phyloP scores from a whole-genome alignment of 2,888 invertebrate genomes.

The Chrysotoxum bicinctum region DNA sequence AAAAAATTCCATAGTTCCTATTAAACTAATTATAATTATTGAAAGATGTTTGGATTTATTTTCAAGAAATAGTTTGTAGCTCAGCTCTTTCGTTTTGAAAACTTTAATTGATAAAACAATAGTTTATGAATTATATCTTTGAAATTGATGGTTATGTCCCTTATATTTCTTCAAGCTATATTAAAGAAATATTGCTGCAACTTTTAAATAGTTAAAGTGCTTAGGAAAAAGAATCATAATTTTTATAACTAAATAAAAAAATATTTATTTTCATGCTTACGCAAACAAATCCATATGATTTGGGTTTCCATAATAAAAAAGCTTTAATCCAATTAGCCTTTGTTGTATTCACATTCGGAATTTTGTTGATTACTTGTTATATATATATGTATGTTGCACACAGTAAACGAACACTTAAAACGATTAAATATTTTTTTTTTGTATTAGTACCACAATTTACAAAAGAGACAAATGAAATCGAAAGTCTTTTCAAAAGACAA shows the following conservation, averaged over 20 bases:
- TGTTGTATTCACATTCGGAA: constrained; percentile 45
- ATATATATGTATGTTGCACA: neutral
- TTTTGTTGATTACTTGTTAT: constrained; percentile 14
- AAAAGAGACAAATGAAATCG: constrained; percentile 48
- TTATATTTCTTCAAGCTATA: neutral
- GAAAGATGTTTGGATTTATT: no score
- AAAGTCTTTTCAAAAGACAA: constrained; percentile 59
- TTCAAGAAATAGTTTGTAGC: constrained; percentile 25
- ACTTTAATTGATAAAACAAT: neutral
- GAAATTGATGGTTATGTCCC: neutral
- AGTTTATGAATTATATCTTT: neutral
- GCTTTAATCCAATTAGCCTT: constrained; percentile 63
- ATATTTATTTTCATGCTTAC: constrained; percentile 32
- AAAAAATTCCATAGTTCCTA: no score
- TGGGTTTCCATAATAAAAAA: constrained; percentile 61
- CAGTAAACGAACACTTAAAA: neutral
- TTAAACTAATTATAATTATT: no score
- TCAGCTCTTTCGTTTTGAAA: constrained; percentile 44
- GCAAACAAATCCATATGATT: constrained; percentile 48
- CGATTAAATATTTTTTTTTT: neutral
- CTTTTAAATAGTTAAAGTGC: neutral
- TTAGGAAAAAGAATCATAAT: neutral
- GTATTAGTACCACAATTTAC: constrained; percentile 12
- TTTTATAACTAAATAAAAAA: neutral
- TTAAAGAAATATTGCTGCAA: no score